A percentile compares a stretch with the other conserved stretches of the same genome.
Conservation (phyloP, 2,113 vertebrate species). For the Cottus gobio region DNA sequence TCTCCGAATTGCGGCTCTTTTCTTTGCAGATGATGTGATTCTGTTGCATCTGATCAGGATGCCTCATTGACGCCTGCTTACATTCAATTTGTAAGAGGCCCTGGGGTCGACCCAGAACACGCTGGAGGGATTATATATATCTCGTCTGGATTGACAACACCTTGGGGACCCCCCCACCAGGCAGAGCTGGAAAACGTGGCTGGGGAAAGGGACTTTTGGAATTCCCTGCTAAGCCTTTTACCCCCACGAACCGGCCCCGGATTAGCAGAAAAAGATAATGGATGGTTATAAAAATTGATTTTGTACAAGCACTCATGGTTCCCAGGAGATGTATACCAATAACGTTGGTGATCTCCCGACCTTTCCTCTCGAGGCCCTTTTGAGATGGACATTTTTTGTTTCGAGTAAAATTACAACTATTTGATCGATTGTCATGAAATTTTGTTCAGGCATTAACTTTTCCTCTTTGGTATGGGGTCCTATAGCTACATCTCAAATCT, state of each 20-base stretch:
- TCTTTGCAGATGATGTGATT: neutral
- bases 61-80: neutral
- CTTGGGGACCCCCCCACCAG: neutral
- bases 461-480: neutral
- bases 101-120: neutral
- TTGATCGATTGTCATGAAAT: neutral
- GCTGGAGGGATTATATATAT: neutral
- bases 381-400: neutral
- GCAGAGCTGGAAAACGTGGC: too few relatives aligned
- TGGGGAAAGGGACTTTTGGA: too few relatives aligned
- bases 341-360: neutral
- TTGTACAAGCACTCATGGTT: neutral
- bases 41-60: neutral
- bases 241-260: neutral
- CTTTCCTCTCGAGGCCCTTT: neutral
- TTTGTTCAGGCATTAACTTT: neutral
- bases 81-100: neutral
- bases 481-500: neutral
- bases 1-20: neutral
- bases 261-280: neutral
- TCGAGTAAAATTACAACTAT: too few relatives aligned
- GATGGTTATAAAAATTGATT: neutral
- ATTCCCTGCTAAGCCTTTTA: neutral
- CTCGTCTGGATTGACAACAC: neutral
- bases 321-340: neutral